Evolutionary conservation across 1,140 invertebrate species (phyloP).

Genomic region (Macrostomum lignano): DNA sequence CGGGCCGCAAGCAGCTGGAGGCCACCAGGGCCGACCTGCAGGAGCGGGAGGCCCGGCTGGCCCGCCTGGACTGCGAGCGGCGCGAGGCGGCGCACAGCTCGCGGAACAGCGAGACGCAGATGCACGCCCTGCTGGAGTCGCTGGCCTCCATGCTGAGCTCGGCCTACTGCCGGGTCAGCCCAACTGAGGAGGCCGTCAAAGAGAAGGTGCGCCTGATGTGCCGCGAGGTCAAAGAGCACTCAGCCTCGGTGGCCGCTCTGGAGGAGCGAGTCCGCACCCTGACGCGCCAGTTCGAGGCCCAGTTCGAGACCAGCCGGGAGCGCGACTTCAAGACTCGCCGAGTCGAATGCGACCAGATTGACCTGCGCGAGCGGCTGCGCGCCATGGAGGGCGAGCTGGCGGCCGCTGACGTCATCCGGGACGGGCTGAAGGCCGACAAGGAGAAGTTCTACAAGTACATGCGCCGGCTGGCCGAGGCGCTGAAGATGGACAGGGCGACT

Average conservation of each 20-base stretch:
- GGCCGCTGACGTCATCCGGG: slow-evolving; percentile 19
- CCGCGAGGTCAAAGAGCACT: too few relatives aligned
- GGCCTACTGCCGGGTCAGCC: slow-evolving; percentile 10
- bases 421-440: slow-evolving; percentile 20
- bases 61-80: slow-evolving; percentile 6
- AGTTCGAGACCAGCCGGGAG: slow-evolving; percentile 14
- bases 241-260: too few relatives aligned
- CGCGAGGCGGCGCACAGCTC: slow-evolving; percentile 10
- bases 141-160: slow-evolving; percentile 15
- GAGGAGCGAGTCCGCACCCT: slow-evolving; percentile 17
- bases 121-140: slow-evolving; percentile 16
- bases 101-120: slow-evolving; percentile 11
- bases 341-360: slow-evolving; percentile 13
- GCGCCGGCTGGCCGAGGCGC: slow-evolving; percentile 15
- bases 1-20: slow-evolving; percentile 16
- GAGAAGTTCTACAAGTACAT: slow-evolving; percentile 21
- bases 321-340: slow-evolving; percentile 12
- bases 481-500: slow-evolving; percentile 26
- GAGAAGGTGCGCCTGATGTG: too few relatives aligned
- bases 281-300: slow-evolving; percentile 17
- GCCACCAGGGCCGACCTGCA: slow-evolving; percentile 18
- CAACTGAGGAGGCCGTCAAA: slow-evolving; percentile 18
- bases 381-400: slow-evolving; percentile 18
- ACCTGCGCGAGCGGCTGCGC: slow-evolving; percentile 14
- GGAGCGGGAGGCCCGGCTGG: slow-evolving; percentile 12